Evolutionary conservation across 2,888 invertebrate genomes (phyloP).

Genomic region (Tachina fera): DNA sequence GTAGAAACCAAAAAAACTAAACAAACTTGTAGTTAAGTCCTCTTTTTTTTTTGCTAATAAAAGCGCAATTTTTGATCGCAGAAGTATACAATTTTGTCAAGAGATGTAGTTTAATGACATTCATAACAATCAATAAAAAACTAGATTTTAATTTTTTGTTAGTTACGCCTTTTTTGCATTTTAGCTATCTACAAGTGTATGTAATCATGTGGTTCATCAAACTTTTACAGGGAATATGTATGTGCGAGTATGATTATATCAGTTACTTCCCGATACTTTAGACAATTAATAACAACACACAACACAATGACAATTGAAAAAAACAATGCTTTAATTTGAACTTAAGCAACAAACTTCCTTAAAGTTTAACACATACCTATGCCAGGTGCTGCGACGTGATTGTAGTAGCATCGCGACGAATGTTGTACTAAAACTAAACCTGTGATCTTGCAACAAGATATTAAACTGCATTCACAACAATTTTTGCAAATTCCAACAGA

Average conservation of each 20-base stretch:
- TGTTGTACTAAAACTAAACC: slow-evolving; percentile 77
- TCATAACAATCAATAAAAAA: too few species aligned
- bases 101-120: too few species aligned
- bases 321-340: slow-evolving; percentile 8
- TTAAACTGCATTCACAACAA: slow-evolving; percentile 39
- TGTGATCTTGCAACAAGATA: slow-evolving; percentile 62
- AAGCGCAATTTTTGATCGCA: too few species aligned
- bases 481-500: slow-evolving; percentile 25
- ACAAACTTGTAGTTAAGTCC: too few species aligned
- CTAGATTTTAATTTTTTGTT: too few species aligned
- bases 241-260: background rate
- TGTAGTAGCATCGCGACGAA: slow-evolving; percentile 79
- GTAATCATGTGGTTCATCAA: too few species aligned
- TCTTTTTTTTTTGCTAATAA: too few species aligned
- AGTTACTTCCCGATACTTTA: background rate
- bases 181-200: too few species aligned
- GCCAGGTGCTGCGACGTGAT: slow-evolving; percentile 79
- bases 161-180: too few species aligned
- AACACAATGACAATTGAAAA: background rate
- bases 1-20: too few species aligned
- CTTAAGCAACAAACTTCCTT: slow-evolving; percentile 49
- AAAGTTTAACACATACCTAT: slow-evolving; percentile 74
- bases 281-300: background rate
- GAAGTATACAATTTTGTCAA: too few species aligned
- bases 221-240: too few species aligned